phyloP scores from a whole-genome alignment of 2,888 invertebrate species.

The Drosophila peninsularis region DNA sequence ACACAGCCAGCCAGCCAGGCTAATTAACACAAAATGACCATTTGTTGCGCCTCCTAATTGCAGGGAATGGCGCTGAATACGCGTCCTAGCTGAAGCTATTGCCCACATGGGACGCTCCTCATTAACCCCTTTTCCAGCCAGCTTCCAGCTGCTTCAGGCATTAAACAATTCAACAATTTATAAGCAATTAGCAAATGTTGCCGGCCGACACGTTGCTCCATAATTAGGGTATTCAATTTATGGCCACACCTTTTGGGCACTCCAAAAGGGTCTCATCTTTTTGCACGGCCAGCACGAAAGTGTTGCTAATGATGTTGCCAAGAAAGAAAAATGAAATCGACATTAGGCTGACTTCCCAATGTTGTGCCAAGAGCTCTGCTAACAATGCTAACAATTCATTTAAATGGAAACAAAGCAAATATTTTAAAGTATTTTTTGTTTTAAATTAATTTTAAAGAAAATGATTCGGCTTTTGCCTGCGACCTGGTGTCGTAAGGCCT shows the following conservation, averaged over 20 bases:
- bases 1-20: conserved; percentile 30
- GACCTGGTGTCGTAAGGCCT: conserved; percentile 23
- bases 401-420: not conserved
- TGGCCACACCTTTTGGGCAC: conserved; percentile 18
- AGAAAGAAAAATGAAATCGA: not conserved
- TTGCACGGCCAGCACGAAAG: conserved; percentile 1
- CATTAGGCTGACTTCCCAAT: not conserved
- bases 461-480: conserved; percentile 6
- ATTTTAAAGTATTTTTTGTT: not conserved
- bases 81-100: conserved; percentile 26
- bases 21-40: conserved; percentile 70
- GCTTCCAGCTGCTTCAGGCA: conserved; percentile 62
- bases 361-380: not conserved
- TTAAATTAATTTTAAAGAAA: no score
- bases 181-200: conserved; percentile 67
- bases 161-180: conserved; percentile 71
- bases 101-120: conserved; percentile 51
- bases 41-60: conserved; percentile 72
- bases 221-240: conserved; percentile 61
- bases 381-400: not conserved
- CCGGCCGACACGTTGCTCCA: conserved; percentile 36
- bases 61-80: conserved; percentile 11
- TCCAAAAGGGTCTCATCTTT: conserved; percentile 7
- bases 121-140: conserved; percentile 62
- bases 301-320: conserved; percentile 29